Conservation (phyloP, 2,113 vertebrate species). For the Melospiza georgiana region DNA sequence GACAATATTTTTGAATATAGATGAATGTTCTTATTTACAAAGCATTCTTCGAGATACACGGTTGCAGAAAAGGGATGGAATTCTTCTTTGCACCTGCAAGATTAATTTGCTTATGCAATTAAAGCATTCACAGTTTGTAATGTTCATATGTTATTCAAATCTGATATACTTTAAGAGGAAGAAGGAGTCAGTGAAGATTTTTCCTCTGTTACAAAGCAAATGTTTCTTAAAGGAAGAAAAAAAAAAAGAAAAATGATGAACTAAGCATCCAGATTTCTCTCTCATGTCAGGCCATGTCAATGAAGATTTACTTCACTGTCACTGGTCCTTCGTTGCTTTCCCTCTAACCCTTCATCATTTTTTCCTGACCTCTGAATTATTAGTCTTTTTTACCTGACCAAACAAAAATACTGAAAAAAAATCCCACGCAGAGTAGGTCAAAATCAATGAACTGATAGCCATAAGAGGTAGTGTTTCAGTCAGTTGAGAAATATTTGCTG, state of each 20-base stretch:
- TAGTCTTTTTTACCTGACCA: background rate
- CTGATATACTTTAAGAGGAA: background rate
- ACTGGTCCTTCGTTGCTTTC: background rate
- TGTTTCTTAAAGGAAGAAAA: background rate
- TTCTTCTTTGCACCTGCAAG: background rate
- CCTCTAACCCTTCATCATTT: background rate
- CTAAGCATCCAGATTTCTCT: background rate
- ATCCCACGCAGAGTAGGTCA: background rate
- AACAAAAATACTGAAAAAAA: slow-evolving; percentile 9
- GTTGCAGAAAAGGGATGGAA: background rate
- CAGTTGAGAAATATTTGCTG: slow-evolving; percentile 31
- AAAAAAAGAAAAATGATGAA: background rate
- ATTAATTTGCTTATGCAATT: background rate
- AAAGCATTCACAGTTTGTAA: background rate
- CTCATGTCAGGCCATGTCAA: background rate
- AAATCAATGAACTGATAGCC: slow-evolving; percentile 20
- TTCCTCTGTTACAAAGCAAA: background rate
- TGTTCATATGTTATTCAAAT: background rate
- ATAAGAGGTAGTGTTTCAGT: background rate
- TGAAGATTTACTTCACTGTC: background rate
- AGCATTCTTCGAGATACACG: background rate
- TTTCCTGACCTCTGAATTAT: background rate
- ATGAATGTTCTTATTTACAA: background rate
- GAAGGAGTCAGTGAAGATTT: background rate
- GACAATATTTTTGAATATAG: background rate